phyloP scores from a whole-genome alignment of 2,888 invertebrate genomes.

The Archips xylosteana region DNA sequence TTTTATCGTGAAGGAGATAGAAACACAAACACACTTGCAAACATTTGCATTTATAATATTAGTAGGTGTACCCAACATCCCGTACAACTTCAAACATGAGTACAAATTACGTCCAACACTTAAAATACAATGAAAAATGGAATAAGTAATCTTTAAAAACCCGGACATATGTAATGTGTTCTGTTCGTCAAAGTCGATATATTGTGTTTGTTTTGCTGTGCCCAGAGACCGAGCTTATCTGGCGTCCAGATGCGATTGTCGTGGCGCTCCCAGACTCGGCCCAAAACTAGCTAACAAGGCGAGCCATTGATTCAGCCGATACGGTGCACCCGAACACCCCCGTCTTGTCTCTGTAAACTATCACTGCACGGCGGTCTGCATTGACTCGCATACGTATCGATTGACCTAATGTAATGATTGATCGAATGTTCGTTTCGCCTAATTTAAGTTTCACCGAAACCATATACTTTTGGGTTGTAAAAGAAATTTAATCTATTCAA shows the following conservation, averaged over 20 bases:
- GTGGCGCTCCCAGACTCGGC: constrained; percentile 24
- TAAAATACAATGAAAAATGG: too few species aligned
- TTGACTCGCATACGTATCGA: neutral
- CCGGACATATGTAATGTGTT: neutral
- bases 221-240: constrained; percentile 39
- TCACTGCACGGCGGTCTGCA: neutral
- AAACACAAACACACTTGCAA: too few species aligned
- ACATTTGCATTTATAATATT: too few species aligned
- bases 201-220: constrained; percentile 18
- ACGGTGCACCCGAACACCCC: constrained; percentile 18
- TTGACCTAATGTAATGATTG: neutral
- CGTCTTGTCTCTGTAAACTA: neutral
- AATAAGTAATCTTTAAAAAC: neutral
- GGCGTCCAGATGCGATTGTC: constrained; percentile 36
- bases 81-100: too few species aligned
- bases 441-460: neutral
- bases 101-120: too few species aligned
- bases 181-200: neutral
- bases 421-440: neutral
- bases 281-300: constrained; percentile 25
- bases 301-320: constrained; percentile 19
- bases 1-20: too few species aligned
- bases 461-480: too few species aligned
- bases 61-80: too few species aligned
- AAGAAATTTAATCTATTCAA: too few species aligned